Conservation (phyloP, 1,140 invertebrate genomes). For the Microplitis mediator region DNA sequence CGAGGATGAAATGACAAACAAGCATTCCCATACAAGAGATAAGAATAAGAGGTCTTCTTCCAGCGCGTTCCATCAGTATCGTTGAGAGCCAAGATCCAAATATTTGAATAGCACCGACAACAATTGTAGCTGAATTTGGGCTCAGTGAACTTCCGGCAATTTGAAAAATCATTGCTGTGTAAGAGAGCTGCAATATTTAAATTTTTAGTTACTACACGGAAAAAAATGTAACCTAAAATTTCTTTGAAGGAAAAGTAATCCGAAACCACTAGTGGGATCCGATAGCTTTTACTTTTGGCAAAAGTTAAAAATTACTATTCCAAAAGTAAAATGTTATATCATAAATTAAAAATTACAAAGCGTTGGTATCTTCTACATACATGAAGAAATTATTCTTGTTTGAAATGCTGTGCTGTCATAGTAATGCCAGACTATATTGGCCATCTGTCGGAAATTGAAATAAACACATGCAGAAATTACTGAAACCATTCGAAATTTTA, state of each 20-base stretch:
- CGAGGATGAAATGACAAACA: slow-evolving; percentile 53
- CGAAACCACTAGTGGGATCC: too few relatives aligned
- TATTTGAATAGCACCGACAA: slow-evolving; percentile 59
- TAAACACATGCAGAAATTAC: too few relatives aligned
- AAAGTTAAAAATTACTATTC: too few relatives aligned
- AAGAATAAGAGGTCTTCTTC: slow-evolving; percentile 65
- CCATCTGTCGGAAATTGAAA: too few relatives aligned
- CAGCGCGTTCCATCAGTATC: slow-evolving; percentile 66
- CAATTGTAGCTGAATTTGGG: slow-evolving; percentile 63
- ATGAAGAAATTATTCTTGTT: too few relatives aligned
- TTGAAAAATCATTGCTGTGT: slow-evolving; percentile 67
- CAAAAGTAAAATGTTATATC: too few relatives aligned
- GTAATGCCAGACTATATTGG: too few relatives aligned
- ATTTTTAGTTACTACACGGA: neutral
- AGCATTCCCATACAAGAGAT: slow-evolving; percentile 61
- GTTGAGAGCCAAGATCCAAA: slow-evolving; percentile 60
- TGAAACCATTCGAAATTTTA: too few relatives aligned
- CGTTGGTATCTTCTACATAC: too few relatives aligned
- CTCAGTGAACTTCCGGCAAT: slow-evolving; percentile 58
- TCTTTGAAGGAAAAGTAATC: neutral
- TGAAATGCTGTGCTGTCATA: too few relatives aligned
- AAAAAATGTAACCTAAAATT: neutral
- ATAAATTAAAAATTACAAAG: too few relatives aligned
- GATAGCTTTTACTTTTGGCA: too few relatives aligned
- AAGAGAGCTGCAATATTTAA: slow-evolving; percentile 51